Conservation (phyloP, 2,797 vertebrate species). For the Microhierax caerulescens region DNA sequence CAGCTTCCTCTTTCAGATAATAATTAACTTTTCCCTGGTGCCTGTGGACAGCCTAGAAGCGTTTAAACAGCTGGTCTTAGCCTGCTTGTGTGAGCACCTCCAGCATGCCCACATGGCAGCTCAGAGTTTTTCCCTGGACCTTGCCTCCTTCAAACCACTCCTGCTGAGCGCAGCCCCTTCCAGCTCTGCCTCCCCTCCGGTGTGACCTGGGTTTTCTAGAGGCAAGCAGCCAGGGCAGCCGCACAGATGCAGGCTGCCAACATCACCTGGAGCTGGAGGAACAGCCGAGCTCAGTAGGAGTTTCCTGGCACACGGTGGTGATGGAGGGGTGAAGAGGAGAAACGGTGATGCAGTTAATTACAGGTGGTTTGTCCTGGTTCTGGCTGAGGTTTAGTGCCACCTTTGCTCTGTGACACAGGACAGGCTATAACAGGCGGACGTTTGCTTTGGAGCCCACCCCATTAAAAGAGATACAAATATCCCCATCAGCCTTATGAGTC, state of each 20-base stretch:
- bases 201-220: neutral
- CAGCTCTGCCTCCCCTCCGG: neutral
- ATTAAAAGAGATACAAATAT: neutral
- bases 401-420: neutral
- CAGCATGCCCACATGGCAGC: fast-evolving
- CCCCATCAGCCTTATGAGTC: neutral
- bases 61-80: neutral
- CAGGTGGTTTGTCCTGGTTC: neutral
- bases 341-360: neutral
- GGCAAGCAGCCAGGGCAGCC: neutral
- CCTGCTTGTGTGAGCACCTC: neutral
- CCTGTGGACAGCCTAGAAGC: neutral
- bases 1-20: constrained; percentile 17
- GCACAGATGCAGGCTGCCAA: neutral
- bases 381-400: neutral
- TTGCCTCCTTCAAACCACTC: neutral
- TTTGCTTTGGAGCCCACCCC: neutral
- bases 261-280: neutral
- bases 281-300: neutral
- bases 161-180: neutral
- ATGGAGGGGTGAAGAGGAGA: neutral
- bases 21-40: neutral
- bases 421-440: fast-evolving
- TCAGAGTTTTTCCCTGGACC: neutral
- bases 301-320: neutral